Evolutionary conservation across 2,113 vertebrate species (phyloP).

Genomic region (Albula goreensis): DNA sequence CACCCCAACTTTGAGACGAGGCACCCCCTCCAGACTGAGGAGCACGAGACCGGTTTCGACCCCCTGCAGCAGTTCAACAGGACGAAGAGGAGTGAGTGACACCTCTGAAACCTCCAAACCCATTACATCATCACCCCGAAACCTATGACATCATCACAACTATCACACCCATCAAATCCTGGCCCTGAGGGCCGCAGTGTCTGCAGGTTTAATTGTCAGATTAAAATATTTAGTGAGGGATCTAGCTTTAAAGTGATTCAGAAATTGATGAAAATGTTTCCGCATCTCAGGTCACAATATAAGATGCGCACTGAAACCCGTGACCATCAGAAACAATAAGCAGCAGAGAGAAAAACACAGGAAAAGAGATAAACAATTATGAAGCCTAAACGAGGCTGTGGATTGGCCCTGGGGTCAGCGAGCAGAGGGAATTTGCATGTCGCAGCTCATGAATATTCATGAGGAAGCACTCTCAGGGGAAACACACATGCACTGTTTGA

Average conservation of each 20-base stretch:
- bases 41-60: slow-evolving; percentile 92
- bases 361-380: slow-evolving; percentile 87
- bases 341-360: slow-evolving; percentile 36
- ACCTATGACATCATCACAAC: neutral
- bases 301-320: too few relatives aligned
- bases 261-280: too few relatives aligned
- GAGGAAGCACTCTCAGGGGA: slow-evolving; percentile 84
- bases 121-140: neutral
- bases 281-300: too few relatives aligned
- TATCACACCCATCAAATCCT: slow-evolving; percentile 56
- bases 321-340: too few relatives aligned
- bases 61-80: slow-evolving; percentile 81
- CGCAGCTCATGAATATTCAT: slow-evolving; percentile 86
- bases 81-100: slow-evolving; percentile 78
- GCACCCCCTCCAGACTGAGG: slow-evolving; percentile 90
- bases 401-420: slow-evolving; percentile 68
- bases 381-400: slow-evolving; percentile 85
- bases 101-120: neutral
- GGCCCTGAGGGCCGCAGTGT: slow-evolving; percentile 50
- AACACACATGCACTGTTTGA: slow-evolving; percentile 81
- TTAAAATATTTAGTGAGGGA: too few relatives aligned
- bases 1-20: slow-evolving; percentile 85
- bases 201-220: too few relatives aligned
- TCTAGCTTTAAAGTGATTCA: too few relatives aligned
- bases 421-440: slow-evolving; percentile 87